phyloP scores from a whole-genome alignment of 2,797 vertebrate species.

The Pangasius macronema region DNA sequence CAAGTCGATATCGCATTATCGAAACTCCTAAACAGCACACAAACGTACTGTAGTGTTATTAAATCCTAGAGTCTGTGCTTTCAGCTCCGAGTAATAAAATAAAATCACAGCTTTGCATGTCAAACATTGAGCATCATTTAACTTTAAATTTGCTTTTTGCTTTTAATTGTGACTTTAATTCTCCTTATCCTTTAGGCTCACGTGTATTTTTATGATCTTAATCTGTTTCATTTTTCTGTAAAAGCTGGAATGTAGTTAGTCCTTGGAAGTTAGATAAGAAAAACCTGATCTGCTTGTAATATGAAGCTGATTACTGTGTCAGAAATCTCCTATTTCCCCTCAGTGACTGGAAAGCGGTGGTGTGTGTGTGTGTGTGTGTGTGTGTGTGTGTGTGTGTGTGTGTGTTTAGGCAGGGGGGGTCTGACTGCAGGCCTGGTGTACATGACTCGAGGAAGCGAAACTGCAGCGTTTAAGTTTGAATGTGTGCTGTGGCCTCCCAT shows the following conservation, averaged over 20 bases:
- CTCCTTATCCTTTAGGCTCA: neutral
- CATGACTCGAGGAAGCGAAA: constrained; percentile 54
- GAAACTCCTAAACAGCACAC: neutral
- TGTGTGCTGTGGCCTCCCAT: neutral
- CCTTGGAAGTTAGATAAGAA: constrained; percentile 64
- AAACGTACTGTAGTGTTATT: no score
- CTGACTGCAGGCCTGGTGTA: constrained; percentile 42
- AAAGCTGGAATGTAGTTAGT: constrained; percentile 10
- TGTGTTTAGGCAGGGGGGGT: neutral
- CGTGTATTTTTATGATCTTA: neutral
- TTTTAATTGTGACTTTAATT: neutral
- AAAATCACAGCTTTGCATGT: neutral
- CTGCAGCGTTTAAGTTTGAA: neutral
- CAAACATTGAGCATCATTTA: neutral
- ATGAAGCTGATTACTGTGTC: constrained; percentile 60
- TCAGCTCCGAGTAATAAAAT: neutral
- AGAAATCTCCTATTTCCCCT: constrained; percentile 53
- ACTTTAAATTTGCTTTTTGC: neutral
- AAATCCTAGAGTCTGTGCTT: neutral
- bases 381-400: neutral
- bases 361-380: neutral
- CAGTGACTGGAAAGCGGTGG: constrained; percentile 24
- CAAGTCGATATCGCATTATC: neutral
- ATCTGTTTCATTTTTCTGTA: neutral
- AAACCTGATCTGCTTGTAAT: constrained; percentile 70